Conservation (phyloP, 2,888 invertebrate species). For the Steinernema hermaphroditum region DNA sequence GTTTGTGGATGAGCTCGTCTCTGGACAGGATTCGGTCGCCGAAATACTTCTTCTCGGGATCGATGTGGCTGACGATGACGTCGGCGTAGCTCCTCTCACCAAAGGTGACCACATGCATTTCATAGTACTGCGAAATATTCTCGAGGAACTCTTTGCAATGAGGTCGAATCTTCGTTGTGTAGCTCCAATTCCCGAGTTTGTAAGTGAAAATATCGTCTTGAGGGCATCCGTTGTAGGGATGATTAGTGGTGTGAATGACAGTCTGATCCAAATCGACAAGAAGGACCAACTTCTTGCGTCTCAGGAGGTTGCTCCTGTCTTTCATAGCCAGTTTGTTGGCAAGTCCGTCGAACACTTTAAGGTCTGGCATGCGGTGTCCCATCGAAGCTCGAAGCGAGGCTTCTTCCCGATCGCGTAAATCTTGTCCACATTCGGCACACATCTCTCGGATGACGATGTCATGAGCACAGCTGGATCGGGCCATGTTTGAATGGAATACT, state of each 20-base stretch:
- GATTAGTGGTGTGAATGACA: not conserved
- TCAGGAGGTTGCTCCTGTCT: not conserved
- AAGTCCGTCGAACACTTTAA: no score
- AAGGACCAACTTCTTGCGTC: not conserved
- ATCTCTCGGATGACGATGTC: no score
- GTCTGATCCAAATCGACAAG: not conserved
- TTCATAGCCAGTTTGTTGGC: no score
- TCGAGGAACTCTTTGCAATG: not conserved
- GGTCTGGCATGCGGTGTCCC: no score
- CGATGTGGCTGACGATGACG: constrained; percentile 72
- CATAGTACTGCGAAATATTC: not conserved
- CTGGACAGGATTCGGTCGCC: constrained; percentile 90
- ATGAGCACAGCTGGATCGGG: no score
- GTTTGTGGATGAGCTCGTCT: constrained; percentile 93
- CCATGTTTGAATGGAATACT: no score
- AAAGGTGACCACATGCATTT: not conserved
- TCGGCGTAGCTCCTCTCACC: not conserved
- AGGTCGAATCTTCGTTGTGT: not conserved
- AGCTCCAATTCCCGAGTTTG: no score
- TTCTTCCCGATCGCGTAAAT: no score
- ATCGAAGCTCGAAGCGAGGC: no score
- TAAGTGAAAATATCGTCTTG: not conserved
- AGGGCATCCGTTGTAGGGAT: not conserved
- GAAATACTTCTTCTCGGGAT: constrained; percentile 84
- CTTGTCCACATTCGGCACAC: no score